phyloP scores from a whole-genome alignment of 2,113 vertebrate species.

The Colaptes auratus region DNA sequence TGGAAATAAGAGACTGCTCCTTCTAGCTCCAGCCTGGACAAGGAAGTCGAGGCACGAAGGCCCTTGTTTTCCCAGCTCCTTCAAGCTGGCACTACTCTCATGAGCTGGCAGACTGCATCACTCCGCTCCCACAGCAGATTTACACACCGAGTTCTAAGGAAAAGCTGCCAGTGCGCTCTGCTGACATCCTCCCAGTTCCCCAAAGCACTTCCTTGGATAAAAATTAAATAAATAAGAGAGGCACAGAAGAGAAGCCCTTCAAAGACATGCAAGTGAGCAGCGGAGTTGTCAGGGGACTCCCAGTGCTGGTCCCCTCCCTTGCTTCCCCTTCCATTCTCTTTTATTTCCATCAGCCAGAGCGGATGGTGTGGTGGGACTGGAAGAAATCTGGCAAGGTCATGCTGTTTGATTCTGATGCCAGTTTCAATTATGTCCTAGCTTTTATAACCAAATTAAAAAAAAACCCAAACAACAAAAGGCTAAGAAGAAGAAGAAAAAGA shows the following conservation, averaged over 20 bases:
- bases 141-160: not conserved
- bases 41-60: not conserved
- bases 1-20: not conserved
- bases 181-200: not conserved
- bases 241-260: not conserved
- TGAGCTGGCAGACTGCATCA: not conserved
- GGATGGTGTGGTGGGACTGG: conserved; percentile 16
- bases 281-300: conserved; percentile 38
- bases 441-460: conserved; percentile 82
- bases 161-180: not conserved
- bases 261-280: not conserved
- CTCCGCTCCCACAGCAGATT: not conserved
- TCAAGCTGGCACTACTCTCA: not conserved
- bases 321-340: not conserved
- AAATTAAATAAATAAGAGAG: conserved; percentile 53
- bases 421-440: conserved; percentile 79
- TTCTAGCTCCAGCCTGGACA: not conserved
- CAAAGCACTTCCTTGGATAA: conserved; percentile 7
- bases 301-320: not conserved
- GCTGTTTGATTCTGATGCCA: conserved; percentile 77
- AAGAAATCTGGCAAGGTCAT: conserved; percentile 78
- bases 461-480: conserved; percentile 63
- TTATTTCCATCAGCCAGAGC: not conserved
- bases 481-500: not conserved
- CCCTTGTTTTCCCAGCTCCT: not conserved